Conservation (phyloP, 2,888 invertebrate genomes). For the Caenorhabditis zanzibari region DNA sequence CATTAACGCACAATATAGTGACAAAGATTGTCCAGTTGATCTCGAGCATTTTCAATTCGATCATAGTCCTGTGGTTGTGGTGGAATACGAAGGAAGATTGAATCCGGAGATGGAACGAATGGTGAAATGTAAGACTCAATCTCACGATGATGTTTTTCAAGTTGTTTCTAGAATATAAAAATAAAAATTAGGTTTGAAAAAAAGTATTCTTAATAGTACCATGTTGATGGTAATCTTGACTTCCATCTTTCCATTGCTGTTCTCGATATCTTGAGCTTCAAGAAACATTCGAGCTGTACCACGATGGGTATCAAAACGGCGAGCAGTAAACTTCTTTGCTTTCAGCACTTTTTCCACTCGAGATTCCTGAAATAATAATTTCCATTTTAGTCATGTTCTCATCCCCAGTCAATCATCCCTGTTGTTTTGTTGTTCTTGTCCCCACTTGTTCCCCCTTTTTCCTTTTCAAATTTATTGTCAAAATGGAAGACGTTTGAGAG, state of each 20-base stretch:
- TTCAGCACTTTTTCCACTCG: neutral
- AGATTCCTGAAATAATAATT: neutral
- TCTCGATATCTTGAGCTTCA: neutral
- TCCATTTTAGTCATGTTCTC: neutral
- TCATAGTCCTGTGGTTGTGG: constrained; percentile 31
- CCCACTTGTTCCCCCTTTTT: neutral
- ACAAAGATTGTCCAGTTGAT: constrained; percentile 20
- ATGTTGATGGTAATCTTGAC: constrained; percentile 55
- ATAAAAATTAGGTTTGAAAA: neutral
- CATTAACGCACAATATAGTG: constrained; percentile 8
- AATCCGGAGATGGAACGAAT: constrained; percentile 24
- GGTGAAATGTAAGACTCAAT: constrained; percentile 44
- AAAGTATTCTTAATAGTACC: neutral
- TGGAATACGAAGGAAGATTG: constrained; percentile 40
- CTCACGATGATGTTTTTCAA: constrained; percentile 50
- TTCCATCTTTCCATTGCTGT: constrained; percentile 19
- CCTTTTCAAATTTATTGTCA: neutral
- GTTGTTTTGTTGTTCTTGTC: neutral
- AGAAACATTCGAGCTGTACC: neutral
- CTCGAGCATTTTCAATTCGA: constrained; percentile 29
- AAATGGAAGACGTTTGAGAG: neutral
- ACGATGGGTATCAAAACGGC: constrained; percentile 1
- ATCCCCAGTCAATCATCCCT: no score
- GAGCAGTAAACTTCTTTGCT: neutral
- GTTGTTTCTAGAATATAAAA: constrained; percentile 53